Conservation (phyloP, 2,888 invertebrate species). For the Microplitis manilae region DNA sequence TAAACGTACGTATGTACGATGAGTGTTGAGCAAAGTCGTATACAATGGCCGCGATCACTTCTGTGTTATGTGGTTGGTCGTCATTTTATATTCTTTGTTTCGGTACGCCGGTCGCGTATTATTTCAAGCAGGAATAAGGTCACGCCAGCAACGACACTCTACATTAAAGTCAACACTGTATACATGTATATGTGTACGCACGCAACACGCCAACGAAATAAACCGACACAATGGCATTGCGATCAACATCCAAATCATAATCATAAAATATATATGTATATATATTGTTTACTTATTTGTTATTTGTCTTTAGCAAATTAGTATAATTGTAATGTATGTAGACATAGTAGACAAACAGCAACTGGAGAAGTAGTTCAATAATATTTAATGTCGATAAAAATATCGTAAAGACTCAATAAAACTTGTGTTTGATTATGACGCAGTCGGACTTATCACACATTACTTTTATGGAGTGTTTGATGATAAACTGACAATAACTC, state of each 20-base stretch:
- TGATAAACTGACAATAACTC: not conserved
- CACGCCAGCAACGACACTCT: slow-evolving; percentile 58
- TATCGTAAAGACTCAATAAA: no score
- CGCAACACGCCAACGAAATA: slow-evolving; percentile 56
- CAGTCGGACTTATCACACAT: not conserved
- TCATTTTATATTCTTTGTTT: slow-evolving; percentile 52
- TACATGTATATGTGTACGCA: not conserved
- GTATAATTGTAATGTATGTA: not conserved
- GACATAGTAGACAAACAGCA: not conserved
- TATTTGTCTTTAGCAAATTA: no score
- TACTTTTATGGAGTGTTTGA: not conserved
- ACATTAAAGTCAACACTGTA: slow-evolving; percentile 49
- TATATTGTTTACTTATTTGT: not conserved
- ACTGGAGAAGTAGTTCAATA: no score
- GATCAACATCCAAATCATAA: not conserved
- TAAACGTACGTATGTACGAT: not conserved
- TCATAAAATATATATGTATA: not conserved
- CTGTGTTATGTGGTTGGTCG: slow-evolving; percentile 29
- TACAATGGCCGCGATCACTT: slow-evolving; percentile 37
- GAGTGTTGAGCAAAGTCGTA: slow-evolving; percentile 5
- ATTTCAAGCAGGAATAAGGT: slow-evolving; percentile 66
- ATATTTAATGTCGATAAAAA: no score
- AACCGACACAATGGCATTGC: slow-evolving; percentile 60
- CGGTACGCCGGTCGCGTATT: slow-evolving; percentile 60
- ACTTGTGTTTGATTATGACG: not conserved